Percentiles rank a stretch among this genome's conserved stretches.
Conservation (phyloP, 1,140 invertebrate genomes). For the Calosoma granatense region DNA sequence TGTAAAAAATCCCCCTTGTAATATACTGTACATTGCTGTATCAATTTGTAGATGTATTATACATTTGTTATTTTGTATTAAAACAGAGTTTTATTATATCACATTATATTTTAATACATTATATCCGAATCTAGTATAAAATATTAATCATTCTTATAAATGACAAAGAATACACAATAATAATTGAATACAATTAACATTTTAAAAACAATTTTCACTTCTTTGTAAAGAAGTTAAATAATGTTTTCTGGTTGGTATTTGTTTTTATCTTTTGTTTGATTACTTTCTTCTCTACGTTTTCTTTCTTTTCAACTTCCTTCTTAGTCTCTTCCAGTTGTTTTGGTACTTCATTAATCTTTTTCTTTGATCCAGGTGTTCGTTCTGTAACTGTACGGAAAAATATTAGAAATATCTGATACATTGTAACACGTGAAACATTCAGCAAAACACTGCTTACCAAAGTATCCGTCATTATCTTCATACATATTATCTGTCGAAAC, state of each 20-base stretch:
- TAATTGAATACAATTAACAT: too few relatives aligned
- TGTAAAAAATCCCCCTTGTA: slow-evolving; percentile 1
- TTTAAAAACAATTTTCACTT: not conserved
- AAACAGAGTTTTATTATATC: too few relatives aligned
- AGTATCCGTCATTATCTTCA: not conserved
- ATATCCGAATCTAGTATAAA: too few relatives aligned
- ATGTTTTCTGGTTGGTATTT: not conserved
- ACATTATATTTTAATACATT: too few relatives aligned
- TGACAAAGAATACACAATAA: too few relatives aligned
- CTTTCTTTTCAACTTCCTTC: not conserved
- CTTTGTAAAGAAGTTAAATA: not conserved
- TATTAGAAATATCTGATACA: too few relatives aligned
- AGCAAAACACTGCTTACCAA: too few relatives aligned
- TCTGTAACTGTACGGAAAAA: not conserved
- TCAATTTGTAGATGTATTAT: not conserved
- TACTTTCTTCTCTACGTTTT: not conserved
- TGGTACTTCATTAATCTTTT: not conserved
- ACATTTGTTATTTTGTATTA: not conserved
- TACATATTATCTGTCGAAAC: not conserved
- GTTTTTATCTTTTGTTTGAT: not conserved
- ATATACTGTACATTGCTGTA: not conserved
- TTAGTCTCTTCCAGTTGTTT: not conserved
- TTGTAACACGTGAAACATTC: too few relatives aligned
- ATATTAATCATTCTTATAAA: too few relatives aligned
- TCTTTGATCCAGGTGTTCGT: not conserved